A percentile compares a stretch with the other conserved stretches of the same genome.
Conservation (phyloP, 2,113 vertebrate genomes). For the Propithecus coquereli region DNA sequence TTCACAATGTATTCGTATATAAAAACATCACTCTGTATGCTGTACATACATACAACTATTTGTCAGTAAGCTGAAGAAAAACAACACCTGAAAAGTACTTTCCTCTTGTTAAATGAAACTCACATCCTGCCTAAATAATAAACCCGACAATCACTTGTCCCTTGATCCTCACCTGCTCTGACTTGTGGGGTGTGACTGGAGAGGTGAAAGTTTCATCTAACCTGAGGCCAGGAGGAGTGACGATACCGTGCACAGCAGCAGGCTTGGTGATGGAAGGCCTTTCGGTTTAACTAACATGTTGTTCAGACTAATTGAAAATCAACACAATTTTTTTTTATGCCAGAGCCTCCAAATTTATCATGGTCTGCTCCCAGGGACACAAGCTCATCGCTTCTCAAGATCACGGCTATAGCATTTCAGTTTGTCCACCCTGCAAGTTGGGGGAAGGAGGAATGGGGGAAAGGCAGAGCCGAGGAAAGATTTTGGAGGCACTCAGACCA, state of each 20-base stretch:
- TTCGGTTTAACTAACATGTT: background rate
- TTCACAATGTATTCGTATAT: background rate
- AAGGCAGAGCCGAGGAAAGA: background rate
- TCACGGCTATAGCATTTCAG: background rate
- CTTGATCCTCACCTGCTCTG: background rate
- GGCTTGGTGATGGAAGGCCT: background rate
- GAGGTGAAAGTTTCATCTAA: background rate
- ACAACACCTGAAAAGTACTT: background rate
- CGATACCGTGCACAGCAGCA: too few species aligned
- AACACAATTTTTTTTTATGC: background rate
- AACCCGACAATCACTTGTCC: background rate
- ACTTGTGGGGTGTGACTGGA: fast-evolving
- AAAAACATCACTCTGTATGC: background rate
- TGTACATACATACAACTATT: background rate
- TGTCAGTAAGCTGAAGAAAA: background rate
- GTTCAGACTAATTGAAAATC: background rate
- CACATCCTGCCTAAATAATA: background rate
- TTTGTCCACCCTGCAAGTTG: background rate
- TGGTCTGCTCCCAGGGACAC: background rate
- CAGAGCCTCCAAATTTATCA: background rate
- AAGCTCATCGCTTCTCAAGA: background rate
- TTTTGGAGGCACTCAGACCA: background rate
- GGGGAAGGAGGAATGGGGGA: background rate
- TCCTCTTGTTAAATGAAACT: background rate
- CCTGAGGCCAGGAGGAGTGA: background rate